Percentiles rank a stretch among this genome's conserved stretches.
Conservation (phyloP, 2,113 vertebrate genomes). For the Phocoena sinus region DNA sequence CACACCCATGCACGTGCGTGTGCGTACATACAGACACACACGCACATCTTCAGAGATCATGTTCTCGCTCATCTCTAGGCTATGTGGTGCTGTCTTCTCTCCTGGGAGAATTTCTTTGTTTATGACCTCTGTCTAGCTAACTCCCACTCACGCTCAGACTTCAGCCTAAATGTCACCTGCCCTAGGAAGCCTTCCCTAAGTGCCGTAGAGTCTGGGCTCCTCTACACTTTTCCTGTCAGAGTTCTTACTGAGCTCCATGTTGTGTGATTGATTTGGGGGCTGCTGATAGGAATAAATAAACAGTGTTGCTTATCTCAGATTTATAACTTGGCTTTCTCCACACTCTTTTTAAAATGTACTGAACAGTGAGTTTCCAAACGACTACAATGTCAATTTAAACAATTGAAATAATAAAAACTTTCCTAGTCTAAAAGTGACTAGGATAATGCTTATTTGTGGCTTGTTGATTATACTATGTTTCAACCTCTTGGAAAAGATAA, state of each 20-base stretch:
- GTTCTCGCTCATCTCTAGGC: neutral
- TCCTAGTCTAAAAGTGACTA: neutral
- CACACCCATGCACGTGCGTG: neutral
- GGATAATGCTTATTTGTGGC: neutral
- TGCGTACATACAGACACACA: neutral
- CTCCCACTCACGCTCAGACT: neutral
- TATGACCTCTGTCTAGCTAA: neutral
- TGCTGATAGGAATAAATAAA: neutral
- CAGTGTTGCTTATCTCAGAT: neutral
- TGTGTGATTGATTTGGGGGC: neutral
- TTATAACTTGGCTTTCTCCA: neutral
- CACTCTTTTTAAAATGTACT: neutral
- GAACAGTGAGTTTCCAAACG: neutral
- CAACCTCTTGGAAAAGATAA: neutral
- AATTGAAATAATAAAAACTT: neutral
- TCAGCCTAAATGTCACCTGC: neutral
- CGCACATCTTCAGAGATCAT: neutral
- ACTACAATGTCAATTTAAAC: neutral
- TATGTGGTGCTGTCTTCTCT: neutral
- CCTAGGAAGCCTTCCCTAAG: neutral
- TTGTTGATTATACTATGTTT: neutral
- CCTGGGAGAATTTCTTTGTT: neutral
- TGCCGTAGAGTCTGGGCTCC: neutral
- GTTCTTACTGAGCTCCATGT: neutral
- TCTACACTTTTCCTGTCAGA: neutral